Base-by-base conservation (phyloP, 2,113 vertebrate species). In the Tupaia chinensis region DNA sequence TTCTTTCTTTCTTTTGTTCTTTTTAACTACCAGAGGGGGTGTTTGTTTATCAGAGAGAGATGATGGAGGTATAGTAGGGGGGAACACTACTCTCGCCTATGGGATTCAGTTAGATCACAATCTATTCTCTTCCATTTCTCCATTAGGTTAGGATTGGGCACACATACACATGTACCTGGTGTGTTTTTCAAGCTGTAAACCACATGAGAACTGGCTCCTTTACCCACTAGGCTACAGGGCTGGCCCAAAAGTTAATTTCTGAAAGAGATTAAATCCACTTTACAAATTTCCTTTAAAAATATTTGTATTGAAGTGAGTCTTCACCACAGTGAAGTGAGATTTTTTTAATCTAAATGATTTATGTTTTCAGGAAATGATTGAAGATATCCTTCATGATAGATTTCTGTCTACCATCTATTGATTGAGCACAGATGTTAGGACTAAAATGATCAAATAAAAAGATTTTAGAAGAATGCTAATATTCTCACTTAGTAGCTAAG, bases 231-330 rank as follows among this genome's bases (percentile, higher is more conserved):
- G 44, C 44, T 44, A 44, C 44, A 44, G 44, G 44, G 44, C 44
- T 44, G 44, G 44, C 44, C 44, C 44, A 44, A 5, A 87, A 60
- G 16, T 91, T 60, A 72, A 7, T 74, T 76, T 78, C 63, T 60
- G 14, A 69, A 56, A 58, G 29, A 85, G 92, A 90, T 97, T 85
- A 92, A 92, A 84, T 92, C 61, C 4, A 89, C 15, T 15, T 96
- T 87, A 74, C 11, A 79, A 92, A 95, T 87, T 92, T 73, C 22
- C 22, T 84, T 3, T 61, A 56, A 89, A 89, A 92, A 93, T 85
- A 91, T n/a, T 83, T 90, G 73, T 10, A 92, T 65, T 89, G 17
- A 89, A 82, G 9, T 74, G 56, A 96, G 7, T 81, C 68, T 92
- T 87, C 27, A 54, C 22, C 60, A 89, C 19, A 68, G 32, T 15